Evolutionary conservation across 2,797 vertebrate genomes (phyloP).

Genomic region (Gallinago stenura): DNA sequence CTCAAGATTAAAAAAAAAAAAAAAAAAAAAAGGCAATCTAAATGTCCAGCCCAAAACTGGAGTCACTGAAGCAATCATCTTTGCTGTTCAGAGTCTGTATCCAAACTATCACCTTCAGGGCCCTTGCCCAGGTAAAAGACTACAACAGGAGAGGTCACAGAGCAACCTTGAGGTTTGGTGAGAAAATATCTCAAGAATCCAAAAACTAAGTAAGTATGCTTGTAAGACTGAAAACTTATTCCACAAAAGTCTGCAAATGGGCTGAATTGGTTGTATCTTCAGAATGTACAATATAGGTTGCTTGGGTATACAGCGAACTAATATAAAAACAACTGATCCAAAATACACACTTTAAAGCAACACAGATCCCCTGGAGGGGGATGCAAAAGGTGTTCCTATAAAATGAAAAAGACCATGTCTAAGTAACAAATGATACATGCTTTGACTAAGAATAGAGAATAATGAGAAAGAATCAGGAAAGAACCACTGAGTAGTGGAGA

Average conservation of each 20-base stretch:
- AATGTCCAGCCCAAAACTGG: neutral
- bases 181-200: neutral
- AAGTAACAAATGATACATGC: neutral
- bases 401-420: neutral
- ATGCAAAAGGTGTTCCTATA: neutral
- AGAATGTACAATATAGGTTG: neutral
- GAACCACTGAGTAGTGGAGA: neutral
- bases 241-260: neutral
- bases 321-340: neutral
- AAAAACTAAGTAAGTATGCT: neutral
- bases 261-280: neutral
- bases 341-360: neutral
- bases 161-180: neutral
- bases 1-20: neutral
- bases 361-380: neutral
- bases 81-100: neutral
- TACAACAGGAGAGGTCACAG: neutral
- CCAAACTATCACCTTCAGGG: neutral
- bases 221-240: neutral
- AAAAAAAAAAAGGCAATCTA: neutral
- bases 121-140: neutral
- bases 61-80: neutral
- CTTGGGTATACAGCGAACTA: neutral
- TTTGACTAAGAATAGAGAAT: neutral
- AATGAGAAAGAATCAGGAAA: neutral